Percentiles rank a stretch among this genome's conserved stretches.
These are phyloP conservation scores for Agapetus fuscipes DNA, from an alignment of 2,888 invertebrate species.

Conservation along the genomic window DNA sequence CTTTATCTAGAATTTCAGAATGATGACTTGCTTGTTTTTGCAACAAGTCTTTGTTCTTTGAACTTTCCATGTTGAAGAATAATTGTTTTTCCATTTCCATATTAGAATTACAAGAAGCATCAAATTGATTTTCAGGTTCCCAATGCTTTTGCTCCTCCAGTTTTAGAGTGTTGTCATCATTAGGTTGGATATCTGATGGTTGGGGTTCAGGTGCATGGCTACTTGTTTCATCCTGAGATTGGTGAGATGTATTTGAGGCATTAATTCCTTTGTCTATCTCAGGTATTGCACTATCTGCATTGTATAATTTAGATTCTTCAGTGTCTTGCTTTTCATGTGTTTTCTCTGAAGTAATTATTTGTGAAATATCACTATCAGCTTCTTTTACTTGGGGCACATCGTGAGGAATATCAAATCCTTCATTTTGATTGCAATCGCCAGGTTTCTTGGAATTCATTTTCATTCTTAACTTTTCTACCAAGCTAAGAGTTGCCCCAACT, in stretches of 20 bases:
- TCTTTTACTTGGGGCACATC: constrained; percentile 28
- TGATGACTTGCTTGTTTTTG: constrained; percentile 8
- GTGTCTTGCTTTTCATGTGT: constrained; percentile 5
- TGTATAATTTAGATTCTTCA: too few species aligned
- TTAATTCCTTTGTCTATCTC: not conserved
- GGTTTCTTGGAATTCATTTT: constrained; percentile 59
- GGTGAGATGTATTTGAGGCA: too few species aligned
- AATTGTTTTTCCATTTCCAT: constrained; percentile 16
- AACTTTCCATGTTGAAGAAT: constrained; percentile 7
- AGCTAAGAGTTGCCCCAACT: constrained; percentile 70
- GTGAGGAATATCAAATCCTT: constrained; percentile 35
- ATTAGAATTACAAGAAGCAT: constrained; percentile 19
- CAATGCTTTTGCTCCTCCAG: constrained; percentile 9
- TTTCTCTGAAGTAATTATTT: too few species aligned
- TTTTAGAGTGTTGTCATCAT: not conserved
- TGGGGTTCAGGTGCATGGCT: not conserved
- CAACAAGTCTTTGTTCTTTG: constrained; percentile 3
- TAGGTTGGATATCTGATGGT: not conserved
- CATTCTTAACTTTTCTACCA: constrained; percentile 75
- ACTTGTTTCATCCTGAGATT: not conserved
- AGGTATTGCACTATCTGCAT: too few species aligned
- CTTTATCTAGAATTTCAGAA: constrained; percentile 21
- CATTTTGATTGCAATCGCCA: constrained; percentile 43
- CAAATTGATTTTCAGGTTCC: constrained; percentile 7
- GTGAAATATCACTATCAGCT: constrained; percentile 8